These are phyloP conservation scores for Andrena praecox DNA, from an alignment of 2,888 invertebrate species.

Conservation along the genomic window DNA sequence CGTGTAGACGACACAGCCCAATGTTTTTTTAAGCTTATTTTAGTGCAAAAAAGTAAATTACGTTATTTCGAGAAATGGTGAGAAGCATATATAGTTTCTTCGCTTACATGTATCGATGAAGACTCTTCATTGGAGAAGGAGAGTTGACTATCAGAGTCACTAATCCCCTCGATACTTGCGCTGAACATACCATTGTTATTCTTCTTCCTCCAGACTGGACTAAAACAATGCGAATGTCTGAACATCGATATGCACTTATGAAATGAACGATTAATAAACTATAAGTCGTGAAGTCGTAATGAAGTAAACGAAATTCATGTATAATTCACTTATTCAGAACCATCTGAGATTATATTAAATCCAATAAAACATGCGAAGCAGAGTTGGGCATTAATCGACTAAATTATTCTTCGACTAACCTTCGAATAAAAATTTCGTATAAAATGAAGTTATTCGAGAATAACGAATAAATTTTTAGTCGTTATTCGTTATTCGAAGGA, in stretches of 20 bases:
- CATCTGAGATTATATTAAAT: too few relatives aligned
- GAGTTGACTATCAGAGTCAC: constrained; percentile 83
- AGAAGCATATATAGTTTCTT: background rate
- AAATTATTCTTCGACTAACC: too few relatives aligned
- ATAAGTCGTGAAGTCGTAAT: background rate
- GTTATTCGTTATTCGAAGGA: too few relatives aligned
- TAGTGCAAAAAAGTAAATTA: background rate
- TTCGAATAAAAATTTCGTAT: too few relatives aligned
- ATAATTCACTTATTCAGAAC: background rate
- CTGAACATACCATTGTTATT: constrained; percentile 82
- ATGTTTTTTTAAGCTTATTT: too few relatives aligned
- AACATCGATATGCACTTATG: constrained; percentile 67
- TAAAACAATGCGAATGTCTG: constrained; percentile 78
- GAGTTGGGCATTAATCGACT: too few relatives aligned
- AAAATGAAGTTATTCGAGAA: too few relatives aligned
- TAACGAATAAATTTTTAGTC: too few relatives aligned
- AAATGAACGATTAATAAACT: background rate
- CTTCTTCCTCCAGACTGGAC: constrained; percentile 84
- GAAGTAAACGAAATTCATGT: background rate
- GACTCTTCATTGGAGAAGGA: constrained; percentile 83
- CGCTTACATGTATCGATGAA: constrained; percentile 80
- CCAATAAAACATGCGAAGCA: too few relatives aligned
- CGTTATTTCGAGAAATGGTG: background rate
- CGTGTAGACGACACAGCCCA: too few relatives aligned
- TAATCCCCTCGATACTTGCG: constrained; percentile 81